Conservation (phyloP, 2,113 vertebrate genomes). For the Nesoenas mayeri region DNA sequence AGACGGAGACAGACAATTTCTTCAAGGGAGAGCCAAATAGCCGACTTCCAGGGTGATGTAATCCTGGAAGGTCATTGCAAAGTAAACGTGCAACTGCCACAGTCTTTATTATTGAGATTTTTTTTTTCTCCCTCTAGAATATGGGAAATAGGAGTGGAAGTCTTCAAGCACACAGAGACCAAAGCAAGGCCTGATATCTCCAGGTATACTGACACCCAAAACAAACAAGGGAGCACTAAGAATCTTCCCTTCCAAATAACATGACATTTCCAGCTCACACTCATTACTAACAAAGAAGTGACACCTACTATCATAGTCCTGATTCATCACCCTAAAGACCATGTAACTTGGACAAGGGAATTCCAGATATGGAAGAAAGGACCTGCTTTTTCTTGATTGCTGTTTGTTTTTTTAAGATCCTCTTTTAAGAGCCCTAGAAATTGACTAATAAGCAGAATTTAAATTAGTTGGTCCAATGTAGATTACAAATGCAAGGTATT, state of each 20-base stretch:
- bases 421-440: neutral
- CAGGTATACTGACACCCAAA: neutral
- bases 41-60: neutral
- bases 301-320: neutral
- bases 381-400: neutral
- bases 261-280: neutral
- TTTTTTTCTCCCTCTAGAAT: neutral
- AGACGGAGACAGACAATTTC: constrained; percentile 8
- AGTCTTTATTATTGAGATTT: neutral
- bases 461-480: neutral
- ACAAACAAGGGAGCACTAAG: neutral
- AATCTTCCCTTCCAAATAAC: neutral
- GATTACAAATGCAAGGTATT: constrained; percentile 5
- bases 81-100: neutral
- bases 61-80: neutral
- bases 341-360: neutral
- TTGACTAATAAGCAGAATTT: neutral
- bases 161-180: neutral
- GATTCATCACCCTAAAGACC: neutral
- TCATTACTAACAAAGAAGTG: neutral
- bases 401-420: neutral
- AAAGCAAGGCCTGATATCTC: neutral
- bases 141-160: neutral
- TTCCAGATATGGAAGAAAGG: neutral
- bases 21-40: neutral